phyloP scores from a whole-genome alignment of 1,140 invertebrate genomes.

The Drosophila kohkoa region DNA sequence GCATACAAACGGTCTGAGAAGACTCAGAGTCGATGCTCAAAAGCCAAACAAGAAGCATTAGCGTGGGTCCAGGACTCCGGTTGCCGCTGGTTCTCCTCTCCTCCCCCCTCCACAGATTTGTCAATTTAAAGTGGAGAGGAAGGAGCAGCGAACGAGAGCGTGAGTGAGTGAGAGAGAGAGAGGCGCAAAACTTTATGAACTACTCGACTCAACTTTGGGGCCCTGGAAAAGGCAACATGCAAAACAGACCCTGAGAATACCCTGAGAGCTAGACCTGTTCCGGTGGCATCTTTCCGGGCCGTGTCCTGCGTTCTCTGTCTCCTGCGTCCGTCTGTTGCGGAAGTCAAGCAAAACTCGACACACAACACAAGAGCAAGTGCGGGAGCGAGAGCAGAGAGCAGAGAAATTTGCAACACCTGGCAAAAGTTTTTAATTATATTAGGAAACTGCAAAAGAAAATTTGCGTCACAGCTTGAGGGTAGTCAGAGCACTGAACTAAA shows the following conservation, averaged over 20 bases:
- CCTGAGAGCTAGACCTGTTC: constrained; percentile 51
- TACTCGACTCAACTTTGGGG: constrained; percentile 39
- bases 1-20: constrained; percentile 58
- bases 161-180: background rate
- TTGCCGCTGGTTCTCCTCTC: constrained; percentile 5
- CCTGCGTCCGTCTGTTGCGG: constrained; percentile 50
- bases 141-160: background rate
- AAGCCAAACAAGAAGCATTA: constrained; percentile 68
- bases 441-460: constrained; percentile 67
- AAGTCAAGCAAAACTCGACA: constrained; percentile 60
- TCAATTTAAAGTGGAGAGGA: constrained; percentile 53
- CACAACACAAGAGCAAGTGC: constrained; percentile 1
- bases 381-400: constrained; percentile 1
- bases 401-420: constrained; percentile 81
- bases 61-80: constrained; percentile 25
- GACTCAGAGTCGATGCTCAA: constrained; percentile 34
- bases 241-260: constrained; percentile 52
- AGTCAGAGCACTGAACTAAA: constrained; percentile 25
- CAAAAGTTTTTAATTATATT: constrained; percentile 83
- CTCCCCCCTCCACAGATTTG: constrained; percentile 39
- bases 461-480: constrained; percentile 59
- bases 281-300: constrained; percentile 41
- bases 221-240: constrained; percentile 58
- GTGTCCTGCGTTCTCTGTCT: constrained; percentile 48
- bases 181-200: constrained; percentile 62